phyloP scores from a whole-genome alignment of 2,797 vertebrate genomes.

The Erpetoichthys calabaricus region DNA sequence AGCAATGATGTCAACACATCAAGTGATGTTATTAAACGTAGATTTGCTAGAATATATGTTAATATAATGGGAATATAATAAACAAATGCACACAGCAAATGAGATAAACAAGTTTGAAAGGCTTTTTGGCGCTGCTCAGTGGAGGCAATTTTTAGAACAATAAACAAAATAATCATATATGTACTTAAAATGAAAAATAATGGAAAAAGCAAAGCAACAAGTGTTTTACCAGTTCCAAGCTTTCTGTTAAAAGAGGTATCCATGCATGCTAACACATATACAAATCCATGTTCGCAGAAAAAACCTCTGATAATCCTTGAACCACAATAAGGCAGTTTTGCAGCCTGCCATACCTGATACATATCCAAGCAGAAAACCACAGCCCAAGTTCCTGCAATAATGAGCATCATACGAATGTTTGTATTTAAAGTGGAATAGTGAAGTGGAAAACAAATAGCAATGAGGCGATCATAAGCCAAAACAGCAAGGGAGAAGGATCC shows the following conservation, averaged over 20 bases:
- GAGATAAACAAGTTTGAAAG: conserved; percentile 11
- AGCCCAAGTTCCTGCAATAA: conserved; percentile 17
- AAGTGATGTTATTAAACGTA: neutral
- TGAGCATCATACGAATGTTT: conserved; percentile 19
- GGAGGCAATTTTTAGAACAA: conserved; percentile 16
- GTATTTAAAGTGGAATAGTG: conserved; percentile 23
- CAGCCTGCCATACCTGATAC: conserved; percentile 18
- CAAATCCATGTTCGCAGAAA: conserved; percentile 24
- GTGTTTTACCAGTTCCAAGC: conserved; percentile 15
- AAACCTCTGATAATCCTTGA: conserved; percentile 20
- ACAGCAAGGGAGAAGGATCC: conserved; percentile 27
- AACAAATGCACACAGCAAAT: conserved; percentile 11
- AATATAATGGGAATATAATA: conserved; percentile 12
- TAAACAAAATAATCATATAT: conserved; percentile 16
- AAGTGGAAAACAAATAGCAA: conserved; percentile 27
- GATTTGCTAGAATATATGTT: conserved; percentile 7
- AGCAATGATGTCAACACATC: conserved; percentile 9
- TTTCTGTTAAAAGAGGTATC: conserved; percentile 18
- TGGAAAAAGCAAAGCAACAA: conserved; percentile 17
- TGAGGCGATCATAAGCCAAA: conserved; percentile 24
- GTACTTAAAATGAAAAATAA: conserved; percentile 24
- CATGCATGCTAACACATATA: conserved; percentile 20
- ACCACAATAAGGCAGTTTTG: conserved; percentile 19
- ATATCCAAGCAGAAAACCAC: conserved; percentile 21
- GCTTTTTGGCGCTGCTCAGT: conserved; percentile 6